Conservation (phyloP, 2,797 vertebrate genomes). For the Centropyge bicolor region DNA sequence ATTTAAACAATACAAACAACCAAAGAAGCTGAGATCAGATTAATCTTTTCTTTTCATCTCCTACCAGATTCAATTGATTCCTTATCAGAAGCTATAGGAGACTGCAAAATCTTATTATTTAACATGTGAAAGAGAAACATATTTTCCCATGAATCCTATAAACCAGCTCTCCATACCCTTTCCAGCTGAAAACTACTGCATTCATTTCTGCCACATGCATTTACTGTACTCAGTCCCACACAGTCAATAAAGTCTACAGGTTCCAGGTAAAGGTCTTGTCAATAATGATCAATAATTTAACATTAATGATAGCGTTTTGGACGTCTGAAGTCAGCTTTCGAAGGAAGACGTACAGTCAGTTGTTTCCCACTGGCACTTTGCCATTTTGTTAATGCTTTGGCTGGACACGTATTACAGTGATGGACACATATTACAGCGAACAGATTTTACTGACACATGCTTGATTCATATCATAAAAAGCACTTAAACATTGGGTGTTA, state of each 20-base stretch:
- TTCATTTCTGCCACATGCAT: not conserved
- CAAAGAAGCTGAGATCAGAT: not conserved
- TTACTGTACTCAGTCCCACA: not conserved
- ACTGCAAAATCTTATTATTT: conserved; percentile 2
- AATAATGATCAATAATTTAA: conserved; percentile 47
- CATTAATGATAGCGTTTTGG: conserved; percentile 15
- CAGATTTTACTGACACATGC: not conserved
- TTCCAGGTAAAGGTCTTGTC: conserved; percentile 11
- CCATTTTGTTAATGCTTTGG: conserved; percentile 55
- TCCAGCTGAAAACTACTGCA: not conserved
- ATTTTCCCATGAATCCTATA: not conserved
- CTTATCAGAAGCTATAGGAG: not conserved
- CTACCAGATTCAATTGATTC: not conserved
- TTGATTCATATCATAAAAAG: conserved; percentile 15
- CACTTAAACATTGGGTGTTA: not conserved
- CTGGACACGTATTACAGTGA: conserved; percentile 19
- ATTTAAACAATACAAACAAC: not conserved
- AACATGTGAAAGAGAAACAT: not conserved
- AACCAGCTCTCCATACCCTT: not conserved
- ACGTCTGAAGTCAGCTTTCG: conserved; percentile 24
- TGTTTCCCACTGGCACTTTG: conserved; percentile 50
- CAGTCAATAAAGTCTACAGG: not conserved
- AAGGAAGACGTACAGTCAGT: conserved; percentile 3
- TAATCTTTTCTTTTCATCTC: not conserved
- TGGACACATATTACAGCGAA: conserved; percentile 20